Evolutionary conservation across 2,888 invertebrate genomes (phyloP), one percentile per base, ranked within the genome.

Genomic region (Ashinkailepas kermadecensis): DNA sequence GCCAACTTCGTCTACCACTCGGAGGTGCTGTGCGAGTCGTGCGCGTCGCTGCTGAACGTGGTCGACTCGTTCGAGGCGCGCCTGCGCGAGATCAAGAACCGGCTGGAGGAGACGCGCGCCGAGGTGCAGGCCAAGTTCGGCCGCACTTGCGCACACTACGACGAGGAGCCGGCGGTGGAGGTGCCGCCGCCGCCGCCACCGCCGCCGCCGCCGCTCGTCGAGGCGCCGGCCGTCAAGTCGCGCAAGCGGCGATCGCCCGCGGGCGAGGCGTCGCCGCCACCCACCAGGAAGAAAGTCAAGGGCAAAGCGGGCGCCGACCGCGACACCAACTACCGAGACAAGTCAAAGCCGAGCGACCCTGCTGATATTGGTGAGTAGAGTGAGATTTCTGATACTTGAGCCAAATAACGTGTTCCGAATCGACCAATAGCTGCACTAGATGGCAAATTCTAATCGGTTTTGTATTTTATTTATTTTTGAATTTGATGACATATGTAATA

Each of bases 1-100:
- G 58, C 23, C 58, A 58, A 58, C 78, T 78, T 58, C 58, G 39
- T 23, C 58, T 56, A 78, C 23, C 74, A 74, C 74, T 74, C 74
- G 23, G 78, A 58, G 23, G 57, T 78, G 23, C n/a, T 78, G 12
- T 78, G 78, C 25, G 57, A 78, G 57, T 78, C 78, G 78, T 78
- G 78, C 58, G 78, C 78, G 23, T 56, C 78, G 58, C 78, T 78
- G 23, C 58, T 78, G 0, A 58, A 78, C 58, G 57, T 58, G 10
- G 78, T 78, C 12, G 78, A 78, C 58, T 78, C 78, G 78, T 58
- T 78, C 13, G 57, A 78, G 57, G 21, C 57, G 57, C 57, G 78
- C 6, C 78, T 78, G 57, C 57, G 58, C 3, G 57, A 78, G 78
- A 56, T 78, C n/a, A 56, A 78, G 21, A 56, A 12, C 4, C 78